Conservation (phyloP, 2,888 invertebrate species). For the Eupithecia abbreviata region DNA sequence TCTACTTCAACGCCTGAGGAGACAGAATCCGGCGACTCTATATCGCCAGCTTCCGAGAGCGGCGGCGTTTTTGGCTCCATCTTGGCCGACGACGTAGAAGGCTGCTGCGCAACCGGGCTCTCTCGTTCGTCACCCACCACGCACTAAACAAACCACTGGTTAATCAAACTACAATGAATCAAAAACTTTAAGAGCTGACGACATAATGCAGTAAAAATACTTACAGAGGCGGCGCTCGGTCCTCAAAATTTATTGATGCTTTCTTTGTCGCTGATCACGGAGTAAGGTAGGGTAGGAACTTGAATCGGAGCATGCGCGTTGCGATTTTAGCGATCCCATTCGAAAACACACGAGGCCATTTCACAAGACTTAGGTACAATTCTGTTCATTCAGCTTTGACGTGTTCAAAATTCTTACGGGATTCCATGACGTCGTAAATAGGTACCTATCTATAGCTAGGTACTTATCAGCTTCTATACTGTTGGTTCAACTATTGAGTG, state of each 20-base stretch:
- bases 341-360: not conserved
- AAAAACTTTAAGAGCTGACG: not conserved
- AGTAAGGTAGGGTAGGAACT: constrained; percentile 2
- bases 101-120: not conserved
- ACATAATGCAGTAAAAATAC: not conserved
- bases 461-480: no score
- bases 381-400: not conserved
- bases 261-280: not conserved
- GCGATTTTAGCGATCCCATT: not conserved
- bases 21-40: not conserved
- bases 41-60: not conserved
- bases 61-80: not conserved
- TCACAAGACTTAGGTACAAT: not conserved
- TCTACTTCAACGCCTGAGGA: not conserved
- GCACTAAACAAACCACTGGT: not conserved
- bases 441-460: no score
- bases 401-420: not conserved
- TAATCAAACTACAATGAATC: not conserved
- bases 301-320: not conserved
- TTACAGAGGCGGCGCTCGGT: not conserved
- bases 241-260: not conserved
- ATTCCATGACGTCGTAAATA: not conserved
- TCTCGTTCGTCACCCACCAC: not conserved
- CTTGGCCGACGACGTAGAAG: not conserved
- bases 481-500: no score